A percentile compares a stretch with the other conserved stretches of the same genome.
Evolutionary conservation across 2,888 invertebrate species (phyloP).

Genomic region (Steinernema scapterisci): DNA sequence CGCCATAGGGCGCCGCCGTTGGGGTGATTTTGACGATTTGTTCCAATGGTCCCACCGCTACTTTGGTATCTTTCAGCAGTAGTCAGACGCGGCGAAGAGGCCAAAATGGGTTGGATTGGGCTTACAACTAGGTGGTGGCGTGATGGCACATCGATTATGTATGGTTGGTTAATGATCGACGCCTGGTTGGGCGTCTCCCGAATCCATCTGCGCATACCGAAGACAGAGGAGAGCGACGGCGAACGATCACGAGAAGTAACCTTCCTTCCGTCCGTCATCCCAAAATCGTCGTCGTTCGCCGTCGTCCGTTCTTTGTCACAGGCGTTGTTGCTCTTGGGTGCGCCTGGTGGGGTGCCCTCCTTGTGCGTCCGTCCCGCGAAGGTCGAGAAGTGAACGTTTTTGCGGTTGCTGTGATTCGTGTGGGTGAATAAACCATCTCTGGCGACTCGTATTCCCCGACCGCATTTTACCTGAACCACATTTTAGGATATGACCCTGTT

Average conservation of each 20-base stretch:
- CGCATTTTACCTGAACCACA: no score
- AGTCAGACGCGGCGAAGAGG: no score
- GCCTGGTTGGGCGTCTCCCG: not conserved
- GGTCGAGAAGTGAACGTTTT: not conserved
- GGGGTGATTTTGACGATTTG: no score
- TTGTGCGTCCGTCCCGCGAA: not conserved
- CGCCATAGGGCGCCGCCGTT: no score
- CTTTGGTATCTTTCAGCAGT: no score
- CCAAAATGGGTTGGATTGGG: no score
- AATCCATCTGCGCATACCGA: constrained; percentile 7
- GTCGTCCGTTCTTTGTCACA: not conserved
- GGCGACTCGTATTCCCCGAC: not conserved
- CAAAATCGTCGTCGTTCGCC: no score
- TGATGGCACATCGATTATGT: no score
- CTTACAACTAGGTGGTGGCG: no score
- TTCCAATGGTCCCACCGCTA: no score
- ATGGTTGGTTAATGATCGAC: not conserved
- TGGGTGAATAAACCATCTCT: not conserved
- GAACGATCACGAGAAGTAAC: not conserved
- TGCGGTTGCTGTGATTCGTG: not conserved
- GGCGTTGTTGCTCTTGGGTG: not conserved
- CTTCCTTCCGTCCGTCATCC: not conserved
- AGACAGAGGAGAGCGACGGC: not conserved
- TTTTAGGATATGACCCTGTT: constrained; percentile 8
- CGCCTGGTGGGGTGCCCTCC: not conserved